Base-by-base conservation (phyloP, 2,797 vertebrate genomes). In the Syncerus caffer region DNA sequence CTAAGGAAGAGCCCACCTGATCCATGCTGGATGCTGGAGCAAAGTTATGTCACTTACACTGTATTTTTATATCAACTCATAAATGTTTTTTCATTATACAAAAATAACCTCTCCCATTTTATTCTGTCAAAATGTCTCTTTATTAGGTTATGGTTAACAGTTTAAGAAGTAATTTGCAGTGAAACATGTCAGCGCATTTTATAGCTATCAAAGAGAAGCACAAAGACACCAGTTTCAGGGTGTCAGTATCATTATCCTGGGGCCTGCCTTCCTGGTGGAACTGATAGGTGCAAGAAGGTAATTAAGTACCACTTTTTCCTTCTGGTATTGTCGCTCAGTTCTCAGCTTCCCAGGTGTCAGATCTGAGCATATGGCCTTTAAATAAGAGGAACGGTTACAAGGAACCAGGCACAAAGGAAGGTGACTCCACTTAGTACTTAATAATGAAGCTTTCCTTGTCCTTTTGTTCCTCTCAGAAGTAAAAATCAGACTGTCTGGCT, bases 111-210 rank as follows among this genome's bases (percentile, higher is more conserved):
- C 89, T 96, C n/a, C 17, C 78, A 76, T 96, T 97, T 95, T 96
- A 92, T 71, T 80, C 9, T 93, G 83, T 96, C 96, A 98, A 97
- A 96, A 95, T 5, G 7, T 62, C 47, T 23, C 85, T 92, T 98
- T 92, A 96, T 90, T 90, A 82, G 89, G 83, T 71, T 95, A 80
- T 85, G 86, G 96, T 92, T 98, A 98, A 98, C 90, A 94, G 83
- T 95, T 97, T 90, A 45, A 71, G 51, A 85, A 90, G 53, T 84
- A 47, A 94, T 97, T 96, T 91, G 93, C 97, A 97, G 25, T 34
- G 92, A 97, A 98, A 98, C 94, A 89, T 42, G 14, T 76, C 94
- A 76, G 88, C 4, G 93, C 88, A 92, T 98, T 98, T 97, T 95
- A 96, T 29, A 94, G 90, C 84, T 57, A 74, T 87, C 85, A 94